Base-by-base conservation (phyloP, 2,888 invertebrate genomes). In the Apamea anceps region DNA sequence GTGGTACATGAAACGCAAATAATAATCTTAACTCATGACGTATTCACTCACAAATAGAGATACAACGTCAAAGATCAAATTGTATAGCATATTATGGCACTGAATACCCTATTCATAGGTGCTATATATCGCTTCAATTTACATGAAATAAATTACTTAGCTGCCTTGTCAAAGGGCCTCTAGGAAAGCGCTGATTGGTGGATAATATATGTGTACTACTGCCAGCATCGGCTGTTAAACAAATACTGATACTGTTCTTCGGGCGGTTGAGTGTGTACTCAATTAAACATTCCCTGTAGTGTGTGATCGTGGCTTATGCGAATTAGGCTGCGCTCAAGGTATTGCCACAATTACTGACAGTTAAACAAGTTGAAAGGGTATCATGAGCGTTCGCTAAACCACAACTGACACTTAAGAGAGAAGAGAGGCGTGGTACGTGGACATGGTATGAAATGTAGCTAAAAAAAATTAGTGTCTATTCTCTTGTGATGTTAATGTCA, bases 91-190 rank as follows among this genome's bases (percentile, higher is more conserved):
- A 82, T 85, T 83, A 84, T 83, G 86, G 86, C 88, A 92, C 90
- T 91, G 90, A 91, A 91, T 90, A 88, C 87, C 76, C 85, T 87
- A 89, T 91, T 91, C 89, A 90, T 89, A 89, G 82, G 81, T 89
- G 82, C 74, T 85, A 81, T 81, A 84, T 85, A 89, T 85, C 78
- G 87, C 84, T 86, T 83, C 88, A 89, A 91, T 93, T 91, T 91
- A 89, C 90, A 89, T 88, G 86, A 79, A 87, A 91, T 90, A 89
- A 93, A 93, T 93, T 90, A 91, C 88, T 92, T 89, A 91, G 82
- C 81, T 77, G 81, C 75, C 78, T 84, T 86, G 90, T 89, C 91
- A 90, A 91, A 91, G 91, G 90, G 89, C 81, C 82, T 80, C 77
- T 82, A 66, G 79, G 77, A 76, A 80, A 80, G 65, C 77, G 72